Evolutionary conservation across 1,140 invertebrate genomes (phyloP), one percentile per base, ranked within the genome.

Genomic region (Manduca sexta): DNA sequence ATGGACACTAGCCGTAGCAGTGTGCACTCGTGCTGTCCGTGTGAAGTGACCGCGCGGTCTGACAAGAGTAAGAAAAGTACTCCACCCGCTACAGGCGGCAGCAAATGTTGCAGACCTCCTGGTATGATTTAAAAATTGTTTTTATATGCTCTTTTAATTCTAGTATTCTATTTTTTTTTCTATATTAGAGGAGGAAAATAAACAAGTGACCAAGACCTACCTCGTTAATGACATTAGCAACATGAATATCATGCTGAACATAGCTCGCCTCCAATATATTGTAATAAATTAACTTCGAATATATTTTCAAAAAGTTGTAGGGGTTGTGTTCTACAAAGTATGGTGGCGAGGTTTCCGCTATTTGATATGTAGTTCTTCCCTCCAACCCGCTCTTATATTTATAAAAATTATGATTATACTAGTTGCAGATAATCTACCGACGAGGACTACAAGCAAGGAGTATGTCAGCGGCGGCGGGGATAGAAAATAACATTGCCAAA

Each of bases 1-100:
- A 86, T 87, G 63, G 74, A 87, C 46, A 86, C 85, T 12, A 57
- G 63, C 0, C 67, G 85, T n/a, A 76, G 79, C 39, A 86, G 82
- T 48, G 74, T 87, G 6, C 77, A 83, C 49, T 61, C 84, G 4
- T 79, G 75, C 33, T 85, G 81, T 38, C 75, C 81, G 16, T 81
- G 81, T 48, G 71, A 74, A 14, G 41, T 56, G 4, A 46, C 41
- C 3, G 37, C 40, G 10, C 17, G 34, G 13, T 49, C 54, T 2
- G 42, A 55, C 31, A 56, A 42, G 12, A 35, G 50, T 11, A 65
- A 64, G 35, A 64, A 57, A 11, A 45, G 18, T n/a, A 43, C 54
- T 0, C 56, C 49, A 6, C 64, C 55, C 7, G 40, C 39, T n/a
- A 40, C 14, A 11, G 48, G 41, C 0, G 54, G n/a, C 11, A 49